Evolutionary conservation across 1,140 invertebrate genomes (phyloP).

Genomic region (Ladona fulva): DNA sequence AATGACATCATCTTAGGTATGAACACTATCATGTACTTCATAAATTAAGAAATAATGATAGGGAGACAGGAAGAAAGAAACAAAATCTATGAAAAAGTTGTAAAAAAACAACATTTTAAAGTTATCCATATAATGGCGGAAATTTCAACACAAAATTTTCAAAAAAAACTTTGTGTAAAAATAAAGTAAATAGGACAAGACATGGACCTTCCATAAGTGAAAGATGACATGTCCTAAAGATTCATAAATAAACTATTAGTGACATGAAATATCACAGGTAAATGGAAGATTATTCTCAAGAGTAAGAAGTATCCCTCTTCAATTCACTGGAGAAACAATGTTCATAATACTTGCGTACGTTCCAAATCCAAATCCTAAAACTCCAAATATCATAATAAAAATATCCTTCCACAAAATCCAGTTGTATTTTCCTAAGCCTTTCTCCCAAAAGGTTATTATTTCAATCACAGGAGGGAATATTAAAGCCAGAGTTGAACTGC

Average conservation of each 20-base stretch:
- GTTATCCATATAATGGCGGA: neutral
- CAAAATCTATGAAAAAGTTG: too few species aligned
- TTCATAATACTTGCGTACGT: conserved; percentile 66
- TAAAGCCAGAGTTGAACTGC: conserved; percentile 77
- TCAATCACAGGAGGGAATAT: conserved; percentile 88
- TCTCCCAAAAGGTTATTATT: conserved; percentile 67
- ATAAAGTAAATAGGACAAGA: neutral
- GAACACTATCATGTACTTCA: too few species aligned
- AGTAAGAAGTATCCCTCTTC: neutral
- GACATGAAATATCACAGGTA: neutral
- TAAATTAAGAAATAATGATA: too few species aligned
- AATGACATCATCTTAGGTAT: too few species aligned
- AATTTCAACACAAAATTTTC: neutral
- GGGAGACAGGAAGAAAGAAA: too few species aligned
- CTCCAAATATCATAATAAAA: conserved; percentile 59
- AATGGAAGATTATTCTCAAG: neutral
- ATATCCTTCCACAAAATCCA: conserved; percentile 63
- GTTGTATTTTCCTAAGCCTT: conserved; percentile 48
- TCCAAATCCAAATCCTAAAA: conserved; percentile 66
- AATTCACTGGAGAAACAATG: conserved; percentile 39
- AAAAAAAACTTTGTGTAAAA: neutral
- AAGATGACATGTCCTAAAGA: too few species aligned
- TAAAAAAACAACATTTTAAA: neutral
- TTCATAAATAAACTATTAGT: neutral
- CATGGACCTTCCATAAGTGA: too few species aligned